phyloP scores from a whole-genome alignment of 2,888 invertebrate genomes.

The Microdon myrmicae region DNA sequence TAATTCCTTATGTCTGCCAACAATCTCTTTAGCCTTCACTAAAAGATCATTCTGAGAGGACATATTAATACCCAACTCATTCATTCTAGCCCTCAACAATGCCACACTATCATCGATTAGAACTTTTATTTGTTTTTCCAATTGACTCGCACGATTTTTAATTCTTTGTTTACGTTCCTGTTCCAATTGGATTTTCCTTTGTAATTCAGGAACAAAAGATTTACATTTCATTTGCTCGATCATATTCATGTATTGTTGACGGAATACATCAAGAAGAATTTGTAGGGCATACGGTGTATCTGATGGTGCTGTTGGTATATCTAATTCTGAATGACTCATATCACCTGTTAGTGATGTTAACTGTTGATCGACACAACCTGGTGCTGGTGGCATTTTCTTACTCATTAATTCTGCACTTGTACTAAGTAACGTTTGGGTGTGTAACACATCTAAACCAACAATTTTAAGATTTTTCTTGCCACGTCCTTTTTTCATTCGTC shows the following conservation, averaged over 20 bases:
- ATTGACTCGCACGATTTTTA: constrained; percentile 84
- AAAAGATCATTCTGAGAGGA: constrained; percentile 85
- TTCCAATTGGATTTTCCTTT: constrained; percentile 83
- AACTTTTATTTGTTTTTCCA: constrained; percentile 92
- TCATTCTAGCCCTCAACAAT: constrained; percentile 87
- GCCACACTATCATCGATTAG: constrained; percentile 92
- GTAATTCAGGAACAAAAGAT: constrained; percentile 77
- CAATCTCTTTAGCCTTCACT: constrained; percentile 90
- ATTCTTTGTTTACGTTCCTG: constrained; percentile 85
- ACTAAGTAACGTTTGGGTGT: constrained; percentile 88
- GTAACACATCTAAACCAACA: constrained; percentile 86
- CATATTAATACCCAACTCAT: constrained; percentile 89
- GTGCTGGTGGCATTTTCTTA: constrained; percentile 84
- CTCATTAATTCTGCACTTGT: constrained; percentile 80
- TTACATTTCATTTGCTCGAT: constrained; percentile 86
- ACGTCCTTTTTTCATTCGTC: constrained; percentile 73
- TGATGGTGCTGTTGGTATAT: constrained; percentile 81
- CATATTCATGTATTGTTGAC: constrained; percentile 86
- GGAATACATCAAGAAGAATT: constrained; percentile 84
- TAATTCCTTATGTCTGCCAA: constrained; percentile 89
- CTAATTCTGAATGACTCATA: constrained; percentile 82
- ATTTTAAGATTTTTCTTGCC: constrained; percentile 79
- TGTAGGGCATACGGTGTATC: constrained; percentile 87
- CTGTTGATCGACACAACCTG: constrained; percentile 92
- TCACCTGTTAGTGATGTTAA: constrained; percentile 80